Evolutionary conservation across 2,113 vertebrate species (phyloP).

Genomic region (Varanus salvator): DNA sequence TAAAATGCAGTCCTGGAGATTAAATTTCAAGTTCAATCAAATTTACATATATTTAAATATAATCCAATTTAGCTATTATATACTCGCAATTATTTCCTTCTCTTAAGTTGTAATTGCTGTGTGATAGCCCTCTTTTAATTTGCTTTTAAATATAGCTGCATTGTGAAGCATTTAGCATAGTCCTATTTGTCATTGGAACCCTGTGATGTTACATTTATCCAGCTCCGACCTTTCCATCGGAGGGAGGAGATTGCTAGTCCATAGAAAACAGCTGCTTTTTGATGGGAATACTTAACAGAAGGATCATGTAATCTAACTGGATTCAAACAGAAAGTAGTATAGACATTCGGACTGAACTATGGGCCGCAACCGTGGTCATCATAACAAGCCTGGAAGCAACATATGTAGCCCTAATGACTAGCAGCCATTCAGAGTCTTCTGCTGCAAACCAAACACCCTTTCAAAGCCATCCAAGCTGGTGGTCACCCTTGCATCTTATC

Average conservation of each 20-base stretch:
- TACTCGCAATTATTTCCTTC: slow-evolving; percentile 41
- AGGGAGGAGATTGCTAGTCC: accelerated
- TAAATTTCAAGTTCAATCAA: slow-evolving; percentile 48
- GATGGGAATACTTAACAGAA: neutral
- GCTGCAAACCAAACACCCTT: too few relatives aligned
- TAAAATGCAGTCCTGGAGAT: slow-evolving; percentile 40
- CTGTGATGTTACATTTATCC: neutral
- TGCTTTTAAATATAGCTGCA: slow-evolving; percentile 41
- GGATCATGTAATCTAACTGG: accelerated
- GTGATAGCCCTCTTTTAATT: slow-evolving; percentile 36
- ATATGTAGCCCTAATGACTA: too few relatives aligned
- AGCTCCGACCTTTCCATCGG: slow-evolving; percentile 6
- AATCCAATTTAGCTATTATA: slow-evolving; percentile 45
- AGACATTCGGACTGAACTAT: too few relatives aligned
- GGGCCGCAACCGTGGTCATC: too few relatives aligned
- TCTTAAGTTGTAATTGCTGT: slow-evolving; percentile 34
- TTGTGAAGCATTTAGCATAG: slow-evolving; percentile 10
- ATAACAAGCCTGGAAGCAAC: too few relatives aligned
- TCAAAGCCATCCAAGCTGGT: too few relatives aligned
- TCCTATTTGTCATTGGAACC: neutral
- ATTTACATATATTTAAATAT: slow-evolving; percentile 50
- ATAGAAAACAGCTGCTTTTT: neutral
- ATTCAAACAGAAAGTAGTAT: neutral
- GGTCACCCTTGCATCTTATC: too few relatives aligned
- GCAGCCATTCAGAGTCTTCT: too few relatives aligned